phyloP scores from a whole-genome alignment of 2,888 invertebrate species.

The Nomada fucata region DNA sequence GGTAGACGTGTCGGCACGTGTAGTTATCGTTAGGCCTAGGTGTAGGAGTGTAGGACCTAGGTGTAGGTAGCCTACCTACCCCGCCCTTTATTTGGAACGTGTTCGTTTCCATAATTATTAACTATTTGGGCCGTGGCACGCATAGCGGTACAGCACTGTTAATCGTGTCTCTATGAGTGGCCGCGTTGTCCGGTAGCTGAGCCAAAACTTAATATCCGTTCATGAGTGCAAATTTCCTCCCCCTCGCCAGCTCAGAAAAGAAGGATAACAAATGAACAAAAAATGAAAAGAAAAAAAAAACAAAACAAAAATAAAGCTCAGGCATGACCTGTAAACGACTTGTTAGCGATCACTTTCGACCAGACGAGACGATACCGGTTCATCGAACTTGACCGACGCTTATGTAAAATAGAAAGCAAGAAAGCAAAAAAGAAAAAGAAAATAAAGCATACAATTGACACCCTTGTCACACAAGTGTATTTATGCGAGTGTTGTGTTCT shows the following conservation, averaged over 20 bases:
- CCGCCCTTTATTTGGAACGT: slow-evolving; percentile 75
- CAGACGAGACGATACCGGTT: slow-evolving; percentile 45
- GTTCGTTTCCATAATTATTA: slow-evolving; percentile 66
- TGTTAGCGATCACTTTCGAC: slow-evolving; percentile 47
- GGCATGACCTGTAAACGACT: slow-evolving; percentile 34
- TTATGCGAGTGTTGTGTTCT: slow-evolving; percentile 84
- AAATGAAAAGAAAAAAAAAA: slow-evolving; percentile 27
- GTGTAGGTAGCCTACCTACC: slow-evolving; percentile 79
- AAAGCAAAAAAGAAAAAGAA: slow-evolving; percentile 46
- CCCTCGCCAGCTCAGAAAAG: slow-evolving; percentile 59
- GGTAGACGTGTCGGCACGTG: slow-evolving; percentile 80
- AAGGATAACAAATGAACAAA: slow-evolving; percentile 31
- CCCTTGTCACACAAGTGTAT: slow-evolving; percentile 81
- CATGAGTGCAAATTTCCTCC: slow-evolving; percentile 65
- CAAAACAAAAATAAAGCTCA: slow-evolving; percentile 29
- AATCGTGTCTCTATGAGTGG: slow-evolving; percentile 82
- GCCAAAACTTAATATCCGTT: slow-evolving; percentile 71
- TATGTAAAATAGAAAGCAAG: slow-evolving; percentile 31
- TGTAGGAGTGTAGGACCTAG: slow-evolving; percentile 81
- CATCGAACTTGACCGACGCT: slow-evolving; percentile 31
- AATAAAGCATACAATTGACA: slow-evolving; percentile 62
- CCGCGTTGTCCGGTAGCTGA: slow-evolving; percentile 78
- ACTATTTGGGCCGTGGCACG: slow-evolving; percentile 77
- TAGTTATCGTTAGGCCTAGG: slow-evolving; percentile 79
- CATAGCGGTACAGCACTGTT: slow-evolving; percentile 82